A percentile compares a stretch with the other conserved stretches of the same genome.
These are phyloP conservation scores for Galagoides demidoff DNA, from an alignment of 2,797 vertebrate species.

Conservation along the genomic window DNA sequence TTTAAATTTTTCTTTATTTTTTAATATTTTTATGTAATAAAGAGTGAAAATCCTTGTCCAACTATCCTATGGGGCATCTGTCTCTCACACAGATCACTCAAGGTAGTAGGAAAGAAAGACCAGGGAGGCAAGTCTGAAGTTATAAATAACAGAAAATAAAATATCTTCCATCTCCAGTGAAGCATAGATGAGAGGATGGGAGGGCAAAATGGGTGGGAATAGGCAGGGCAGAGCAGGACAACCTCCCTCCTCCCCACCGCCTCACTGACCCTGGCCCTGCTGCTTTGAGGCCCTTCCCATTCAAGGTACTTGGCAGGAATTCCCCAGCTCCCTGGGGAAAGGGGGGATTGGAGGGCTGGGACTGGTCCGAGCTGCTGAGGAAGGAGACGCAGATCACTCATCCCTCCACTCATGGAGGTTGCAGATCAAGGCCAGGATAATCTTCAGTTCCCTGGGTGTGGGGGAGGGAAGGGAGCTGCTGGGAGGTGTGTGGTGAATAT, in stretches of 20 bases:
- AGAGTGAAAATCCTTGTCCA: constrained; percentile 86
- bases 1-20: constrained; percentile 87
- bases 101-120: constrained; percentile 79
- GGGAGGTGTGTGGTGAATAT: constrained; percentile 69
- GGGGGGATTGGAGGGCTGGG: constrained; percentile 68
- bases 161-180: constrained; percentile 79
- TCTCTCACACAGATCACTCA: constrained; percentile 80
- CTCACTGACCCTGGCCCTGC: constrained; percentile 70
- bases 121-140: constrained; percentile 77
- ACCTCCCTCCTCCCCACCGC: not conserved
- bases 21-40: constrained; percentile 87
- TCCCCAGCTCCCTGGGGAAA: constrained; percentile 75
- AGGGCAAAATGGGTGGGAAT: constrained; percentile 72
- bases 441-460: constrained; percentile 87
- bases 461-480: constrained; percentile 89
- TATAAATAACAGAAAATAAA: constrained; percentile 87
- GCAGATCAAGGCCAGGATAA: constrained; percentile 85
- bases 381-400: constrained; percentile 82
- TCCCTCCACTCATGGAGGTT: constrained; percentile 83
- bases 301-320: constrained; percentile 85
- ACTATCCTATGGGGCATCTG: constrained; percentile 75
- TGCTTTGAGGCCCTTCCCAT: constrained; percentile 69
- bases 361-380: constrained; percentile 83
- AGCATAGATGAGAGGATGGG: constrained; percentile 64
- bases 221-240: constrained; percentile 66